Base-by-base conservation (phyloP, 2,888 invertebrate species). In the Sarcophaga subvicina region DNA sequence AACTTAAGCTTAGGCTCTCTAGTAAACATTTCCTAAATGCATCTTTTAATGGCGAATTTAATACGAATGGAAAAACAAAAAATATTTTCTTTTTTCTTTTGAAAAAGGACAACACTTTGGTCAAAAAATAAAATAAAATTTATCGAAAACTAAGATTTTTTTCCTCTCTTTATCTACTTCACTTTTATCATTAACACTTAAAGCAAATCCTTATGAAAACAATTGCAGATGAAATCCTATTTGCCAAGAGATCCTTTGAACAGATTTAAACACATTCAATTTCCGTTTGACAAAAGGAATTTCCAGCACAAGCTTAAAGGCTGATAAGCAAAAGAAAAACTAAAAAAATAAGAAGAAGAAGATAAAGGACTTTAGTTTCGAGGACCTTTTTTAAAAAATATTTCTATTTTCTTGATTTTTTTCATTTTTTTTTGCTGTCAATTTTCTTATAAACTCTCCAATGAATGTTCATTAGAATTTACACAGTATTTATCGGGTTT, bases 231-330 rank as follows among this genome's bases (percentile, higher is more conserved):
- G 37, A 37, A 37, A 75, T 75, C 70, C 73, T 25, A 71, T 79
- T 70, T 64, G 69, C 71, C 63, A 22, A 49, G 47, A 69, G 77
- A 63, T 73, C 63, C 72, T 73, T 69, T 8, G 10, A 45, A 72
- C 22, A 75, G 25, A n/a, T 63, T 49, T 83, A 66, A 85, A 73
- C 85, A 85, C 77, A 85, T 77, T 63, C 71, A 77, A 85, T 80
- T 80, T 77, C 80, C 80, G 76, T 78, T 85, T 54, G 11, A n/a
- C 59, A 71, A 82, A 77, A 82, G 59, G 14, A 45, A 78, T 66
- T 37, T 66, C 49, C 17, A 72, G 49, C 37, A 78, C 49, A 47
- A 72, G 72, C 62, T 78, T 66, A 62, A 54, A 67, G 37, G 37
- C 62, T 72, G 78, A 72, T 78, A 60, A 77, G 66, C 64, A 47